phyloP scores from a whole-genome alignment of 1,140 invertebrate genomes.

The Watersipora subatra region DNA sequence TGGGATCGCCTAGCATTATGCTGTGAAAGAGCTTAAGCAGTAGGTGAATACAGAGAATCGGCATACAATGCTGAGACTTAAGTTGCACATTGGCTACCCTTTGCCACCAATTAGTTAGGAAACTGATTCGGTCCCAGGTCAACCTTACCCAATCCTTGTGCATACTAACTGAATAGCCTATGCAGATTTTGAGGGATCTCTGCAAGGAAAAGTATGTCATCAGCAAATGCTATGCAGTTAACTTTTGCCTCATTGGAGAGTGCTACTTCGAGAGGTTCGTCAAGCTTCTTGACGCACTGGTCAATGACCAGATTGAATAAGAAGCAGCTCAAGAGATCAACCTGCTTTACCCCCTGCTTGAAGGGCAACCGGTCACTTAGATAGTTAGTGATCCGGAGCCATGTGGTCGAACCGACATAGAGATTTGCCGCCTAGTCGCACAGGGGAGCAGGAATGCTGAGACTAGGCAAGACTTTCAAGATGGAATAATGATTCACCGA shows the following conservation, averaged over 20 bases:
- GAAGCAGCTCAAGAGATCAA: not conserved
- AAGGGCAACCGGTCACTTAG: not conserved
- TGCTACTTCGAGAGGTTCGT: not conserved
- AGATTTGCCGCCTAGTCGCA: no score
- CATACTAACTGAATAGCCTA: not conserved
- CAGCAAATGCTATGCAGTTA: not conserved
- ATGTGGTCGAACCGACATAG: no score
- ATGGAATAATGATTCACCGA: no score
- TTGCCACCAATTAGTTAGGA: no score
- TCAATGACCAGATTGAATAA: not conserved
- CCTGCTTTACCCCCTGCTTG: not conserved
- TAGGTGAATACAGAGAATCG: not conserved
- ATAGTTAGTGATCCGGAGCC: not conserved
- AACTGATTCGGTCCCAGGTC: not conserved
- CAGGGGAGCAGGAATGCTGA: no score
- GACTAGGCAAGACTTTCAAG: no score
- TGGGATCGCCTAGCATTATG: not conserved
- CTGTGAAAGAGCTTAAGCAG: not conserved
- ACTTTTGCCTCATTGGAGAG: not conserved
- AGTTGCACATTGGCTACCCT: not conserved
- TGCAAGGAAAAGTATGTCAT: not conserved
- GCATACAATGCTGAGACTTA: not conserved
- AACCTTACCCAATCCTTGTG: not conserved
- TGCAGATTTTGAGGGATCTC: not conserved
- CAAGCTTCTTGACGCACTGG: not conserved